These are phyloP conservation scores for Plemyria rubiginata DNA, from an alignment of 2,888 invertebrate species.

Conservation along the genomic window DNA sequence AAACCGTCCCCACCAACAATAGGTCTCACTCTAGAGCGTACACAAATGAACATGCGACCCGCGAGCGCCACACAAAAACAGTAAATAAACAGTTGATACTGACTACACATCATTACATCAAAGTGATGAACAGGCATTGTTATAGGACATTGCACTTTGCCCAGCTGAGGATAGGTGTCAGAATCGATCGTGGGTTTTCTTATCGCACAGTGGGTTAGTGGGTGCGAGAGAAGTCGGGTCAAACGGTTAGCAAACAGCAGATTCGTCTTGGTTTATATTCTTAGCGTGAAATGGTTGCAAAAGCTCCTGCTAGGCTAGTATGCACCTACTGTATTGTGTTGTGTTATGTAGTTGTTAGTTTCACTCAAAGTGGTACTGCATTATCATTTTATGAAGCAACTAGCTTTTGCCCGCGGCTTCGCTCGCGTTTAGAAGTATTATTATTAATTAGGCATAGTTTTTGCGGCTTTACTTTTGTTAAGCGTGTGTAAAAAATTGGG, in stretches of 20 bases:
- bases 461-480: too few relatives aligned
- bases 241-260: slow-evolving; percentile 78
- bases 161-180: slow-evolving; percentile 55
- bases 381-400: slow-evolving; percentile 37
- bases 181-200: slow-evolving; percentile 60
- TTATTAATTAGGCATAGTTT: too few relatives aligned
- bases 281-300: slow-evolving; percentile 71
- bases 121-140: slow-evolving; percentile 70
- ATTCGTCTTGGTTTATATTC: slow-evolving; percentile 73
- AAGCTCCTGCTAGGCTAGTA: slow-evolving; percentile 50
- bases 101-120: slow-evolving; percentile 80
- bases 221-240: slow-evolving; percentile 75
- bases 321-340: slow-evolving; percentile 1
- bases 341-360: slow-evolving; percentile 59
- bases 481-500: too few relatives aligned
- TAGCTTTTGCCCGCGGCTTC: too few relatives aligned
- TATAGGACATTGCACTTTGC: slow-evolving; percentile 68
- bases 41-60: slow-evolving; percentile 51
- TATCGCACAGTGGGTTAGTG: slow-evolving; percentile 78
- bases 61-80: slow-evolving; percentile 54
- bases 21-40: slow-evolving; percentile 48
- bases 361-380: slow-evolving; percentile 56
- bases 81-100: slow-evolving; percentile 83
- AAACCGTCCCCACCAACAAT: slow-evolving; percentile 41
- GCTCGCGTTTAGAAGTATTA: too few relatives aligned